A percentile compares a stretch with the other conserved stretches of the same genome.
Evolutionary conservation across 2,113 vertebrate species (phyloP).

Genomic region (Bucco capensis): DNA sequence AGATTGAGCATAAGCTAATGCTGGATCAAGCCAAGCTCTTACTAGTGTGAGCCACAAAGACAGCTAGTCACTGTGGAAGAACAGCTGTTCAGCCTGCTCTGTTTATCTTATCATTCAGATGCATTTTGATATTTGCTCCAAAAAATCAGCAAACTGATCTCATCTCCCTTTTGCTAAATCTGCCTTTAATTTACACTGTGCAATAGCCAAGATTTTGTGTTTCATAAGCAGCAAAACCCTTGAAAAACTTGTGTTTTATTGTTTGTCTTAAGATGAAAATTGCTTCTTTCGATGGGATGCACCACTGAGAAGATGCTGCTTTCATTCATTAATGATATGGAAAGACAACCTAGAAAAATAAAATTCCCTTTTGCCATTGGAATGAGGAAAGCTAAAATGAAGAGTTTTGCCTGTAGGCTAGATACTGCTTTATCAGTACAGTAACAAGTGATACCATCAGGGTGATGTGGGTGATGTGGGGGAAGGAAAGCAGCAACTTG

Average conservation of each 20-base stretch:
- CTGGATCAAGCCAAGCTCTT: conserved; percentile 25
- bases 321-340: conserved; percentile 33
- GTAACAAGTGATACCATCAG: background rate
- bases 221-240: conserved; percentile 40
- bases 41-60: background rate
- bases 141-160: conserved; percentile 58
- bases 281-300: background rate
- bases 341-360: conserved; percentile 30
- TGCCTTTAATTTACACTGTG: conserved; percentile 50
- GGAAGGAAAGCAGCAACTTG: background rate
- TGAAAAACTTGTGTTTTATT: conserved; percentile 3
- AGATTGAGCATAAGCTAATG: conserved; percentile 2
- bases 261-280: conserved; percentile 31
- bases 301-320: background rate
- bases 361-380: background rate
- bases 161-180: conserved; percentile 51
- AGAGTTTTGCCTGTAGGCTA: background rate
- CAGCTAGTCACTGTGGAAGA: conserved; percentile 3
- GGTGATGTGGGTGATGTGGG: rapidly evolving
- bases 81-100: conserved; percentile 49
- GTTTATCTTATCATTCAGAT: conserved; percentile 64
- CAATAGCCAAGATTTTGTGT: conserved; percentile 35
- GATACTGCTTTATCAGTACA: background rate
- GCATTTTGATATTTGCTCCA: conserved; percentile 54
- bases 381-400: background rate